Evolutionary conservation across 2,797 vertebrate genomes (phyloP).

Genomic region (Cuniculus paca): DNA sequence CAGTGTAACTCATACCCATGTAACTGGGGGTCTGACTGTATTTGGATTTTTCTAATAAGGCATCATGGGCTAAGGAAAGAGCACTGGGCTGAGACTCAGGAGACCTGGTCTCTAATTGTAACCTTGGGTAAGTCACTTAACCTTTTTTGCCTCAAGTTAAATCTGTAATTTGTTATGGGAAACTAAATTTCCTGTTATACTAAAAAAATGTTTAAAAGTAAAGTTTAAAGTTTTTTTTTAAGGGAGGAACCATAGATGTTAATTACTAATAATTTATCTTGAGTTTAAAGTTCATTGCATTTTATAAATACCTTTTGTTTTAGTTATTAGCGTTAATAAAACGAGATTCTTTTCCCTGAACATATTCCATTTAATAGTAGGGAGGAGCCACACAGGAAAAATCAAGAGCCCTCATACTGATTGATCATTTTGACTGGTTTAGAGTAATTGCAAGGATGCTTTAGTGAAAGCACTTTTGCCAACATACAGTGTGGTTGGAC

Average conservation of each 20-base stretch:
- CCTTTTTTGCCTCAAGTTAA: conserved; percentile 83
- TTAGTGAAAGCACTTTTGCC: conserved; percentile 39
- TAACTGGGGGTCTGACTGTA: conserved; percentile 83
- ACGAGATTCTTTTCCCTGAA: conserved; percentile 45
- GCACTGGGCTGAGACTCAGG: conserved; percentile 83
- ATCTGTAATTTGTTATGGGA: conserved; percentile 76
- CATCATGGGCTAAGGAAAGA: conserved; percentile 83
- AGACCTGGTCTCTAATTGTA: conserved; percentile 84
- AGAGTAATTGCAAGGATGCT: conserved; percentile 30
- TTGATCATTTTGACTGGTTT: conserved; percentile 6
- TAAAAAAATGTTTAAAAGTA: conserved; percentile 69
- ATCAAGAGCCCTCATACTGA: not conserved
- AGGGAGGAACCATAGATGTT: conserved; percentile 40
- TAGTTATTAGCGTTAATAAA: conserved; percentile 62
- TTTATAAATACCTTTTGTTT: conserved; percentile 57
- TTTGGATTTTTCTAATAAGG: conserved; percentile 85
- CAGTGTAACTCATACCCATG: conserved; percentile 85
- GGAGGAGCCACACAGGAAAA: not conserved
- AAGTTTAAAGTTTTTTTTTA: not conserved
- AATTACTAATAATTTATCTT: conserved; percentile 57
- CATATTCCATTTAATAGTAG: conserved; percentile 39
- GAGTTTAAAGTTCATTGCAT: conserved; percentile 54
- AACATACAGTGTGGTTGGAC: conserved; percentile 5
- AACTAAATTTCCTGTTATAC: conserved; percentile 69
- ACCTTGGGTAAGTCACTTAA: conserved; percentile 84